Evolutionary conservation across 2,113 vertebrate species (phyloP), one percentile per base, ranked within the genome.

Genomic region (Nothoprocta perdicaria): DNA sequence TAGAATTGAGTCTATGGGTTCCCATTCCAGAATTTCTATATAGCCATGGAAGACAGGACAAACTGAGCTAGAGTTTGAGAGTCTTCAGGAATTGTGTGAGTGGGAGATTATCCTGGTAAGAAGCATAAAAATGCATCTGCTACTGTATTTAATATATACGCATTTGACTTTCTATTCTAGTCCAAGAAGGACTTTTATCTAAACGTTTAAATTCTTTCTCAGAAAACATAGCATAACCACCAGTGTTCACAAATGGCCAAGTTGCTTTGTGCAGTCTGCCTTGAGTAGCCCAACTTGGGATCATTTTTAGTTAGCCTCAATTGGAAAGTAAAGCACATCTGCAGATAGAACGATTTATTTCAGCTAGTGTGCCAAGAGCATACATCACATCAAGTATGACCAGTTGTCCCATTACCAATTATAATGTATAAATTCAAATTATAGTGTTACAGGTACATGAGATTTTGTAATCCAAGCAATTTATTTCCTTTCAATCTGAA

Each of bases 51-150:
- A 68, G 81, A 79, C 74, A 81, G 71, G 46, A 29, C 38, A 76
- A 84, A 71, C 67, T 66, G 18, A 16, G 31, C 50, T 90, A 72
- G 41, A 63, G 66, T 69, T n/a, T 86, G 88, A 76, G 72, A 76
- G 83, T 71, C 87, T 83, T 92, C 89, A 93, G 89, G 66, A 48
- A 33, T 76, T 75, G 72, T 40, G 6, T 84, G 71, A 86, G 81
- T 94, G 74, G 86, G 88, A 91, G 84, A 61, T 65, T 87, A 35
- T 5, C 68, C 76, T 77, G 87, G 85, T 91, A 91, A 95, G 89
- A 85, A 80, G 48, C 10, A 27, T 83, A 43, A 43, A 82, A 90
- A 78, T 80, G 68, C 41, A 67, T 12, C 40, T 71, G 29, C 80
- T 43, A 22, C 73, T 85, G 15, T 66, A 41, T 74, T 66, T 82